A percentile compares a stretch with the other conserved stretches of the same genome.
phyloP scores from a whole-genome alignment of 1,140 invertebrate species.

The Lamellibrachia luymesi region DNA sequence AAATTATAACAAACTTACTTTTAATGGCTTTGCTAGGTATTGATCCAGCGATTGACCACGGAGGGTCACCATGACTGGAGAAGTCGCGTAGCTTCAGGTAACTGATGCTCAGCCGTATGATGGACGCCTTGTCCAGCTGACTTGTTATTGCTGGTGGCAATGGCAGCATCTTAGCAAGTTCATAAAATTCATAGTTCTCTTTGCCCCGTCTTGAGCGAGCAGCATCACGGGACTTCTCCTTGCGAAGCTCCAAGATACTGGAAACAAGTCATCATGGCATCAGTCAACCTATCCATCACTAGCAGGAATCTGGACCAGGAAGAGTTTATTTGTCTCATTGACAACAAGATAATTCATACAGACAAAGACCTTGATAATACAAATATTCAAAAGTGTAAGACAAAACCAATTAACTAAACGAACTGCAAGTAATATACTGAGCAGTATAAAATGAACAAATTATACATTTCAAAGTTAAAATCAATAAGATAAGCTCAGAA shows the following conservation, averaged over 20 bases:
- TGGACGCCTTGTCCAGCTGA: constrained; percentile 97
- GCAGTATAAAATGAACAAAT: no score
- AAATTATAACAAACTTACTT: neutral
- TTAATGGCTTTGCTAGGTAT: neutral
- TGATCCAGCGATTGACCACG: constrained; percentile 13
- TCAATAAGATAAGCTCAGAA: no score
- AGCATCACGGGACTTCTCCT: constrained; percentile 95
- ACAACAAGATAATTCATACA: no score
- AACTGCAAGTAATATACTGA: no score
- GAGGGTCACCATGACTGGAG: constrained; percentile 80
- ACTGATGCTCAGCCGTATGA: constrained; percentile 95
- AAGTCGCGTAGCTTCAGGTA: constrained; percentile 95
- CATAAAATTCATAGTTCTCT: constrained; percentile 98
- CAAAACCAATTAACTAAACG: no score
- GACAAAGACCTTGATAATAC: no score
- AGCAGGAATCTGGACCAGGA: no score
- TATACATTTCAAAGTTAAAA: no score
- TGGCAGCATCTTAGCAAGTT: constrained; percentile 95
- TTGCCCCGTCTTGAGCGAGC: constrained; percentile 91
- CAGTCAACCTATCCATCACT: no score
- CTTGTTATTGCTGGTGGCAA: constrained; percentile 94
- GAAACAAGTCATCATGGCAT: constrained; percentile 46
- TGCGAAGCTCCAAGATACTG: constrained; percentile 93
- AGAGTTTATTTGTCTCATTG: no score
- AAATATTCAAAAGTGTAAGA: no score